Conservation (phyloP, 2,888 invertebrate genomes). For the Mechanitis messenoides region DNA sequence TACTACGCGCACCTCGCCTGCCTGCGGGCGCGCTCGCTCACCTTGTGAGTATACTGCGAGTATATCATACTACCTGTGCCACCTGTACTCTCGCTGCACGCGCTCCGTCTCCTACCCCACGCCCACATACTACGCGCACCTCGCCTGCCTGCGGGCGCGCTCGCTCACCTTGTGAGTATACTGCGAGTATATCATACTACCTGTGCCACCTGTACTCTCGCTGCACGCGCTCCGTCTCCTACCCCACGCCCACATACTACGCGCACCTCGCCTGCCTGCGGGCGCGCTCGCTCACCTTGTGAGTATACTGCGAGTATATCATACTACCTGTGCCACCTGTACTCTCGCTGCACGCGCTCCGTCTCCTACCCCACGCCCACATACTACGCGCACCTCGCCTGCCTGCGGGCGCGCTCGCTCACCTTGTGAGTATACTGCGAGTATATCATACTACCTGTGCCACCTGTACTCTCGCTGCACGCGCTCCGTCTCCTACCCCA, state of each 20-base stretch:
- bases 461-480: conserved; percentile 91
- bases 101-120: conserved; percentile 91
- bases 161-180: conserved; percentile 65
- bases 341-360: conserved; percentile 87
- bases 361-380: conserved; percentile 93
- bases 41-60: conserved; percentile 46
- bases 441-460: conserved; percentile 81
- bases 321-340: conserved; percentile 90
- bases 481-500: conserved; percentile 89
- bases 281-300: conserved; percentile 75
- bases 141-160: conserved; percentile 85
- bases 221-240: conserved; percentile 88
- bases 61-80: conserved; percentile 83
- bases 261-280: conserved; percentile 90
- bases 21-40: conserved; percentile 79
- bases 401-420: conserved; percentile 80
- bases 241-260: conserved; percentile 92
- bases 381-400: conserved; percentile 92
- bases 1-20: conserved; percentile 93
- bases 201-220: conserved; percentile 91
- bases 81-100: conserved; percentile 89
- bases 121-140: conserved; percentile 91
- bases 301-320: conserved; percentile 15
- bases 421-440: conserved; percentile 51
- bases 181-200: conserved; percentile 68